phyloP scores from a whole-genome alignment of 2,888 invertebrate genomes.

The Eudasyphora cyanicolor region DNA sequence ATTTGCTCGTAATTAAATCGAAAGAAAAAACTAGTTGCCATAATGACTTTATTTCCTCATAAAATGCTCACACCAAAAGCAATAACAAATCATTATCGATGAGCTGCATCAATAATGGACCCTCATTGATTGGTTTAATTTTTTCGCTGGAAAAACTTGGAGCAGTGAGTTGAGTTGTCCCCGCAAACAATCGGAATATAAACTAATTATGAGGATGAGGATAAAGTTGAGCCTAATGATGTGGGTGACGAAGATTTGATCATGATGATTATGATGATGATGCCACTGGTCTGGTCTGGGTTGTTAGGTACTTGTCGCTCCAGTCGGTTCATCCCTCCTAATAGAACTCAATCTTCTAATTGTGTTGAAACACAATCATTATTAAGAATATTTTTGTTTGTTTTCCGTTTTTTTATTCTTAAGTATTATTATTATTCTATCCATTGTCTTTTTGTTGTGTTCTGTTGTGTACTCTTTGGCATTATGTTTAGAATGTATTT shows the following conservation, averaged over 20 bases:
- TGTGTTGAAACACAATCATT: conserved; percentile 37
- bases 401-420: conserved; percentile 25
- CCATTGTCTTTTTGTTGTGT: not conserved
- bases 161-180: not conserved
- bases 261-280: conserved; percentile 43
- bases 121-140: conserved; percentile 24
- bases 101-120: conserved; percentile 37
- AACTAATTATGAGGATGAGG: too few relatives aligned
- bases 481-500: not conserved
- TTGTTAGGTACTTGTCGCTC: too few relatives aligned
- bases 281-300: too few relatives aligned
- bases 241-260: not conserved
- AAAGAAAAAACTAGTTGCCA: not conserved
- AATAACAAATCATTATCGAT: conserved; percentile 38
- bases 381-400: conserved; percentile 33
- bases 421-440: conserved; percentile 29
- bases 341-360: conserved; percentile 4
- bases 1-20: not conserved
- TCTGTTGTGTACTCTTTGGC: not conserved
- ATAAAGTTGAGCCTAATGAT: conserved; percentile 12
- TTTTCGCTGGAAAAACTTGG: not conserved
- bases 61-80: not conserved
- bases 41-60: conserved; percentile 38
- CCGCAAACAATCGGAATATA: conserved; percentile 15
- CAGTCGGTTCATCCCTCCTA: conserved; percentile 44